Percentiles rank a stretch among this genome's conserved stretches.
Conservation (phyloP, 1,140 invertebrate species). For the Ips nitidus region DNA sequence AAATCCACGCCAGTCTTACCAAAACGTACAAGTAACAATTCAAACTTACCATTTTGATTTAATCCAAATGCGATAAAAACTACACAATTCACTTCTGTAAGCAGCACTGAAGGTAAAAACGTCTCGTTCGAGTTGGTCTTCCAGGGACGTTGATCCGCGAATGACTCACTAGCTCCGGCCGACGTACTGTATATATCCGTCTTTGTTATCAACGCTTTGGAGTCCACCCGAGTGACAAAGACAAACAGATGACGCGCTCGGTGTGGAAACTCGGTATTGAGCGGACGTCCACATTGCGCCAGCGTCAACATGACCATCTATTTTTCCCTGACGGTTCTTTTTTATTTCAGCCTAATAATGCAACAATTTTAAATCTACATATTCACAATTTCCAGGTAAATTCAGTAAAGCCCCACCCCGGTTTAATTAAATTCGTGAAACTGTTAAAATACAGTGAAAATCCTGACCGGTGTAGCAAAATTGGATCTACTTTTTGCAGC, state of each 20-base stretch:
- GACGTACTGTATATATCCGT: constrained; percentile 29
- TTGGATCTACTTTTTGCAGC: constrained; percentile 40
- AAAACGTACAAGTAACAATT: constrained; percentile 8
- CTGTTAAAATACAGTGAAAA: too few species aligned
- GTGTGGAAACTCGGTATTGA: neutral
- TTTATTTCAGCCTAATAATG: too few species aligned
- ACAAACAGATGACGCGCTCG: neutral
- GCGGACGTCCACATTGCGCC: constrained; percentile 6
- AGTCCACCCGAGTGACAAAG: constrained; percentile 5
- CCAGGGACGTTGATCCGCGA: constrained; percentile 51
- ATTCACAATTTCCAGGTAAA: too few species aligned
- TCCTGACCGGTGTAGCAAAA: too few species aligned
- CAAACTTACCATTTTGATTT: constrained; percentile 50
- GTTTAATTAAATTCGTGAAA: constrained; percentile 17
- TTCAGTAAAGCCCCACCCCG: neutral
- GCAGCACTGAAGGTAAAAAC: constrained; percentile 46
- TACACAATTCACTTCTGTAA: constrained; percentile 46
- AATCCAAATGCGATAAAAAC: constrained; percentile 43
- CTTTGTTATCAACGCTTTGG: constrained; percentile 16
- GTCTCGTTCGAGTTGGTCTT: constrained; percentile 41
- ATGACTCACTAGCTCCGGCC: constrained; percentile 34
- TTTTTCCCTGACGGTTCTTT: neutral
- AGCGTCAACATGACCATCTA: constrained; percentile 5
- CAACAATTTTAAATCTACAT: too few species aligned
- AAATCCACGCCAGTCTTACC: constrained; percentile 12